A percentile compares a stretch with the other conserved stretches of the same genome.
phyloP scores from a whole-genome alignment of 2,888 invertebrate genomes.

The Nomada ferruginata region DNA sequence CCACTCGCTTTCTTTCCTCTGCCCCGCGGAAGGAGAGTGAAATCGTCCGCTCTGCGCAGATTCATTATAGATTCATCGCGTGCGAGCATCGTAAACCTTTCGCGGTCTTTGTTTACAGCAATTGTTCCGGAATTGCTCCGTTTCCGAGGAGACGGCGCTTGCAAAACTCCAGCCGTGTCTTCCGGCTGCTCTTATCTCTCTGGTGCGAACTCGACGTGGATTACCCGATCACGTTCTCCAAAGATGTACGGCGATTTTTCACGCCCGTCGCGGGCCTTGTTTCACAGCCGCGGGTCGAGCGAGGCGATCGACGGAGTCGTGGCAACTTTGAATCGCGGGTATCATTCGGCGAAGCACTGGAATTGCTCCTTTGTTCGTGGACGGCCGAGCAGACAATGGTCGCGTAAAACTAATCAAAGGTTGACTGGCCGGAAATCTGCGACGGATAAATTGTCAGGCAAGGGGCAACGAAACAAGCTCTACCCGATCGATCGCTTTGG shows the following conservation, averaged over 20 bases:
- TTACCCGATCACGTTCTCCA: conserved; percentile 44
- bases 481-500: conserved; percentile 14
- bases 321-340: neutral
- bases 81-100: conserved; percentile 52
- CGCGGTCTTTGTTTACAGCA: conserved; percentile 59
- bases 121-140: conserved; percentile 55
- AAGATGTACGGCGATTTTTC: conserved; percentile 54
- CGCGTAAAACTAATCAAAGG: conserved; percentile 12
- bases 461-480: conserved; percentile 2
- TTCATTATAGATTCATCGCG: conserved; percentile 54
- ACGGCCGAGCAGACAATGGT: neutral
- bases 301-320: neutral
- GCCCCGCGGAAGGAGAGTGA: neutral
- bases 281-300: too few relatives aligned
- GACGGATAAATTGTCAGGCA: neutral
- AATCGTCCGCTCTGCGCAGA: conserved; percentile 32
- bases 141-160: conserved; percentile 45
- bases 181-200: conserved; percentile 9
- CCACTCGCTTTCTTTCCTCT: conserved; percentile 10
- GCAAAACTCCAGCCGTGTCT: conserved; percentile 37
- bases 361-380: neutral
- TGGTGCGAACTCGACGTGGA: conserved; percentile 45
- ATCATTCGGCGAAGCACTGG: neutral
- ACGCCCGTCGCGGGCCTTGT: neutral
- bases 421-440: conserved; percentile 10